Base-by-base conservation (phyloP, 2,113 vertebrate genomes). In the Cheirogaleus medius region DNA sequence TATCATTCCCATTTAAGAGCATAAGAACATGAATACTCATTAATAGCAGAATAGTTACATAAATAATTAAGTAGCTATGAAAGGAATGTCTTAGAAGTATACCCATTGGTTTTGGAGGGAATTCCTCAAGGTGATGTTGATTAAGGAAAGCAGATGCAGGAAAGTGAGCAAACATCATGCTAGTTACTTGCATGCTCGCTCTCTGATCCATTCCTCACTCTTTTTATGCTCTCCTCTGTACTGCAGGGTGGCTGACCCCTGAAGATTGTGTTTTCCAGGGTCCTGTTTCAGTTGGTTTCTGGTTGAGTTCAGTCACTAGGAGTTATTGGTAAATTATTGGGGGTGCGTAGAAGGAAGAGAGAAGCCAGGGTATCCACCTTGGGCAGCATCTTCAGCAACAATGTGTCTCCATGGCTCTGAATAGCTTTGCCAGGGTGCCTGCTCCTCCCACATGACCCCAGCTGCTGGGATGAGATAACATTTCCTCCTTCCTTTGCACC, bases 61-160 rank as follows among this genome's bases (percentile, higher is more conserved):
- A 83, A 54, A 84, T 63, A 94, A 95, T n/a, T 37, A 89, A 91
- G n/a, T 44, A 82, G 17, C 18, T 63, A 60, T 32, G 32, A 78
- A 58, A 69, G 52, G 77, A 68, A 60, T 5, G 0, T 44, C 3
- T 71, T 18, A 34, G 14, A 42, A 21, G 8, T 54, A 32, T 14
- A n/a, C 27, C 27, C 92, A 5, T 34, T 94, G 84, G 87, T 78
- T 83, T 42, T 58, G 84, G 44, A 86, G 20, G 9, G 20, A 87
- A 69, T 52, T 78, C n/a, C 42, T 34, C 0, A 5, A 14, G 74
- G 14, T 63, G 47, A 63, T 21, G 4, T 15, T 49, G 82, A 23
- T 4, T 32, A 42, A 54, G 18, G 56, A 78, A 60, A 90, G n/a
- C 32, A 29, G 18, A 25, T 44, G 2, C 2, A 44, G 56, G 73